These are phyloP conservation scores for Tachycineta bicolor DNA, from an alignment of 2,113 vertebrate genomes.

Conservation along the genomic window DNA sequence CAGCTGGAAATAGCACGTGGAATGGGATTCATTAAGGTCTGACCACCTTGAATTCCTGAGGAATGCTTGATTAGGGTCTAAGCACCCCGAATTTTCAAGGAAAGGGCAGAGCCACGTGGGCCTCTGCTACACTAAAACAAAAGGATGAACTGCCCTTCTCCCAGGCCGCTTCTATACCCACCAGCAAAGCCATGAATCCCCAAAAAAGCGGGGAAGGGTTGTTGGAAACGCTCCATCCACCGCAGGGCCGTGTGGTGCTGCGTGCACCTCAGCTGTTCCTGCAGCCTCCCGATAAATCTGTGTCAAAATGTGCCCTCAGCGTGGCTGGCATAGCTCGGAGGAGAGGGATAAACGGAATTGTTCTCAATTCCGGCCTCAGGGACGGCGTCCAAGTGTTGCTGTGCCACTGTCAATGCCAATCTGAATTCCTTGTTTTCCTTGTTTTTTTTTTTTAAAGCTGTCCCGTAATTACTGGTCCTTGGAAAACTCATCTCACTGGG, in stretches of 20 bases:
- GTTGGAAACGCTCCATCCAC: not conserved
- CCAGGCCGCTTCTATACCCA: not conserved
- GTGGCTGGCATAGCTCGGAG: not conserved
- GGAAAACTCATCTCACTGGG: not conserved
- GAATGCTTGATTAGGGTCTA: not conserved
- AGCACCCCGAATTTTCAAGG: not conserved
- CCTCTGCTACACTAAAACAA: not conserved
- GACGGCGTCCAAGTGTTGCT: not conserved
- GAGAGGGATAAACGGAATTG: not conserved
- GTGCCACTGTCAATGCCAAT: not conserved
- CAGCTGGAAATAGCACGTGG: not conserved
- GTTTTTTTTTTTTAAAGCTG: not conserved
- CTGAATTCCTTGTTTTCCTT: fast-evolving
- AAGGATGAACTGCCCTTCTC: not conserved
- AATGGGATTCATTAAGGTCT: not conserved
- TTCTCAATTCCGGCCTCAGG: not conserved
- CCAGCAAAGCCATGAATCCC: not conserved
- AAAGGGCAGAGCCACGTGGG: not conserved
- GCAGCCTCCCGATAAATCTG: not conserved
- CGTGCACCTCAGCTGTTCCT: slow-evolving; percentile 38
- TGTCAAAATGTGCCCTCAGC: not conserved
- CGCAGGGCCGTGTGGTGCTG: not conserved
- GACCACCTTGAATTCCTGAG: not conserved
- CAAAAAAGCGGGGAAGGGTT: not conserved
- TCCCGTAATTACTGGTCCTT: not conserved